Percentiles rank a stretch among this genome's conserved stretches.
These are phyloP conservation scores for Trichacis sp. DNA, from an alignment of 2,888 invertebrate genomes.

Conservation along the genomic window DNA sequence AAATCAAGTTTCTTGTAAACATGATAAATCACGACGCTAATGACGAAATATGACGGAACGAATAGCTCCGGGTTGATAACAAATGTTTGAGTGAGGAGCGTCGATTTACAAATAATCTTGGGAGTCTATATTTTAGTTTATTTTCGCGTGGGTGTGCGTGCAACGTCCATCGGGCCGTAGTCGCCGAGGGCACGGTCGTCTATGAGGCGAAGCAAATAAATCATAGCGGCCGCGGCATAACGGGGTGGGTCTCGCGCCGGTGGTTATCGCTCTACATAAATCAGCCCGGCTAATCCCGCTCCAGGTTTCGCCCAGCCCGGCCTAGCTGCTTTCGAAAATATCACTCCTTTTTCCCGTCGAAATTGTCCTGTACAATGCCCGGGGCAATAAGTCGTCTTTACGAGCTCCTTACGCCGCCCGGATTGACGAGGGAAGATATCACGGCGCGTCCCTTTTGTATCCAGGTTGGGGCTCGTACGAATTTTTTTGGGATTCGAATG, in stretches of 20 bases:
- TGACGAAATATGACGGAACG: conserved; percentile 6
- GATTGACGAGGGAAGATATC: neutral
- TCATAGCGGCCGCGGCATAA: conserved; percentile 30
- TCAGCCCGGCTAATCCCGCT: conserved; percentile 24
- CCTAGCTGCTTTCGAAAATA: conserved; percentile 15
- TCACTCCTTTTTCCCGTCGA: conserved; percentile 12
- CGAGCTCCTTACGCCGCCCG: conserved; percentile 6
- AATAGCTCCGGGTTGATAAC: neutral
- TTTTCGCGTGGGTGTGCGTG: neutral
- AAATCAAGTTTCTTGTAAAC: neutral
- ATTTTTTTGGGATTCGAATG: too few species aligned
- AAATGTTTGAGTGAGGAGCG: neutral
- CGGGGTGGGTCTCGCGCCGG: conserved; percentile 26
- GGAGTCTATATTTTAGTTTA: neutral
- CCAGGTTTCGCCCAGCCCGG: conserved; percentile 24
- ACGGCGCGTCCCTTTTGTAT: too few species aligned
- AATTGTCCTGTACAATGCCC: conserved; percentile 1
- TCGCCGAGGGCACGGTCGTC: conserved; percentile 4
- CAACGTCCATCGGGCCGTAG: neutral
- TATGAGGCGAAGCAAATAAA: conserved; percentile 30
- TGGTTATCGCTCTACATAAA: conserved; percentile 42
- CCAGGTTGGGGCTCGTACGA: too few species aligned
- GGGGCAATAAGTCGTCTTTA: conserved; percentile 11
- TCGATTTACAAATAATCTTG: conserved; percentile 11
- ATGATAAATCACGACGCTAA: neutral